Evolutionary conservation across 1,140 invertebrate genomes (phyloP), one percentile per base, ranked within the genome.

Genomic region (Marisa cornuarietis): DNA sequence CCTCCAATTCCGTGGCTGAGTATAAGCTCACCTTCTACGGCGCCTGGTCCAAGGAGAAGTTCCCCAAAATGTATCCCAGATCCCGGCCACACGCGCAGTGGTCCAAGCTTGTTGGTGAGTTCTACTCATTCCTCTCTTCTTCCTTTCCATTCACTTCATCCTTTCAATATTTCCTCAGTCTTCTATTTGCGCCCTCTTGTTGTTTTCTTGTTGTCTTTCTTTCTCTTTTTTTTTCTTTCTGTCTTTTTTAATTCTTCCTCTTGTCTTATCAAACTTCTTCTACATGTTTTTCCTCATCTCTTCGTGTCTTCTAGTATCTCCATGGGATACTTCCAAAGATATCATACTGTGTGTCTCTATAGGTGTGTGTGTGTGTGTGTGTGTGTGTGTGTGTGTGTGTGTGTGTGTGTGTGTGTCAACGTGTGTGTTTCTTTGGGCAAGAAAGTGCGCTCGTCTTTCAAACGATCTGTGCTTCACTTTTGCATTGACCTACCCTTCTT

Each of bases 31-130:
- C 95, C 52, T 90, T 97, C 87, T 94, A 96, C 88, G 97, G 95
- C 62, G 96, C 95, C 88, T 98, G 96, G 96, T 95, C 95, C n/a
- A 93, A 95, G 76, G 94, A 95, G 82, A 94, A 94, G 85, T 98
- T 97, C 88, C 96, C 96, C 42, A 96, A 96, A 87, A 96, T 97
- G 90, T 98, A 96, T 90, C 96, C 96, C 1, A 95, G 96, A 88
- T 97, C 95, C 95, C 93, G 96, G 89, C 96, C 96, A 24, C 94
- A 94, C 1, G 96, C 96, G 7, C 96, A 97, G 90, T 98, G 96
- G 94, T 95, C 96, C 87, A 95, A 95, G 91, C 93, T 96, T 81
- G 93, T 97, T 90, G 96, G 96, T 97, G 89, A 95, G 95, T 93
- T 10, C 24, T 63, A 26, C n/a, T 18, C n/a, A 24, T 68, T 24